A percentile compares a stretch with the other conserved stretches of the same genome.
phyloP scores from a whole-genome alignment of 2,113 vertebrate genomes.

The Echinops telfairi region DNA sequence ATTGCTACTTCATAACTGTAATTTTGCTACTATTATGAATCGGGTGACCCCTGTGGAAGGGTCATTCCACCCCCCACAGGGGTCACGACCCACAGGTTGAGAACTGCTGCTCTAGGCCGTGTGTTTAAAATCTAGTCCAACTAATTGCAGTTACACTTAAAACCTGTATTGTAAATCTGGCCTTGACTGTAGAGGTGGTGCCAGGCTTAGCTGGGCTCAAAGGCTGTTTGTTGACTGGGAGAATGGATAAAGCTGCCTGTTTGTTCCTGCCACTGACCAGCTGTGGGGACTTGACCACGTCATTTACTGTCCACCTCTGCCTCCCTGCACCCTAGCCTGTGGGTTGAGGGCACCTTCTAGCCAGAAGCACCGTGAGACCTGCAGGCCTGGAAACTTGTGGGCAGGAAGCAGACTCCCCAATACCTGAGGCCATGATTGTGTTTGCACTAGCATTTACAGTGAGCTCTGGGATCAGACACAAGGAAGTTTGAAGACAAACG shows the following conservation, averaged over 20 bases:
- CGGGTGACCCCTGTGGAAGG: too few species aligned
- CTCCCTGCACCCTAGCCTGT: neutral
- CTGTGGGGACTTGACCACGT: conserved; percentile 38
- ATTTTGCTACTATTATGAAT: too few species aligned
- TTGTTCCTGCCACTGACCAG: conserved; percentile 58
- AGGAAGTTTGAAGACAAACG: too few species aligned
- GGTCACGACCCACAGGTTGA: too few species aligned
- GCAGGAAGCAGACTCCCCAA: neutral
- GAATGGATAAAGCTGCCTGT: conserved; percentile 61
- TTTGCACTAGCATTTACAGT: neutral
- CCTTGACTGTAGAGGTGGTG: conserved; percentile 19
- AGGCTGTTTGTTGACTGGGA: conserved; percentile 63
- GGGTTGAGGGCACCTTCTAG: neutral
- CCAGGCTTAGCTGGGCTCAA: conserved; percentile 59
- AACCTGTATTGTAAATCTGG: conserved; percentile 42
- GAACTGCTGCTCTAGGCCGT: neutral
- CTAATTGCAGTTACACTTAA: neutral
- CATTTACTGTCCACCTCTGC: neutral
- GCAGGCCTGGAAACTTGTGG: neutral
- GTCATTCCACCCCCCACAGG: too few species aligned
- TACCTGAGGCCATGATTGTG: neutral
- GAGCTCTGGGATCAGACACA: neutral
- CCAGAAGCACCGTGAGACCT: neutral
- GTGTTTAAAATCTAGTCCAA: conserved; percentile 26
- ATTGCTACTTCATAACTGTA: too few species aligned